Base-by-base conservation (phyloP, 1,140 invertebrate genomes). In the Aphidius ervi region DNA sequence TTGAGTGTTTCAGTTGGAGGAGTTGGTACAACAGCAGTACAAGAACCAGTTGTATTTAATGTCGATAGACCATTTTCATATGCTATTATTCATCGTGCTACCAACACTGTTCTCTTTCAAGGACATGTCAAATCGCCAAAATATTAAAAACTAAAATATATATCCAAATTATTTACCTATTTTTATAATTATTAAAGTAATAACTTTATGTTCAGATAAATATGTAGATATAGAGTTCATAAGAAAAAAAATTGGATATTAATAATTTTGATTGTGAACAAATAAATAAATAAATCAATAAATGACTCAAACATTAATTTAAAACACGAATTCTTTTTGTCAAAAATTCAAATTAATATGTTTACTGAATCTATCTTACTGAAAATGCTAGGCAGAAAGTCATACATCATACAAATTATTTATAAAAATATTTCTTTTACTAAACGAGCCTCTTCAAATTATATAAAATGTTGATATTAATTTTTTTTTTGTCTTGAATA, bases 61-160 rank as follows among this genome's bases (percentile, higher is more conserved):
- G 20, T 56, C 45, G 46, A 61, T 23, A 54, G 40, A 43, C 59
- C 59, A 42, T 56, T 61, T 41, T 9, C 42, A 42, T 61, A 62
- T 46, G 49, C 49, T 57, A 60, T 66, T 48, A 16, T 61, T 3
- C 40, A 63, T 39, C 31, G 9, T 5, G 31, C 49, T 8, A 41
- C 31, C 10, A 46, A 61, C 46, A 42, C 48, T 4, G 46, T 46
- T 46, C 23, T 66, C 1, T 63, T 63, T 37, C 50, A 58, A 46
- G 65, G 65, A 52, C 53, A 45, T 16, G 39, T 66, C 46, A 55
- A 4, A 31, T 23, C 10, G 37, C 62, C 58, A 31, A 39, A 9
- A 9, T 48, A 47, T 42, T 50, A 59, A 56, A 16, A 16, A 16
- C 23, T 4, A 46, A 31, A 39, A 45, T 56, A 31, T 9, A 31